Percentiles rank a stretch among this genome's conserved stretches.
phyloP scores from a whole-genome alignment of 2,797 vertebrate genomes.

The Ambastaia sidthimunki region DNA sequence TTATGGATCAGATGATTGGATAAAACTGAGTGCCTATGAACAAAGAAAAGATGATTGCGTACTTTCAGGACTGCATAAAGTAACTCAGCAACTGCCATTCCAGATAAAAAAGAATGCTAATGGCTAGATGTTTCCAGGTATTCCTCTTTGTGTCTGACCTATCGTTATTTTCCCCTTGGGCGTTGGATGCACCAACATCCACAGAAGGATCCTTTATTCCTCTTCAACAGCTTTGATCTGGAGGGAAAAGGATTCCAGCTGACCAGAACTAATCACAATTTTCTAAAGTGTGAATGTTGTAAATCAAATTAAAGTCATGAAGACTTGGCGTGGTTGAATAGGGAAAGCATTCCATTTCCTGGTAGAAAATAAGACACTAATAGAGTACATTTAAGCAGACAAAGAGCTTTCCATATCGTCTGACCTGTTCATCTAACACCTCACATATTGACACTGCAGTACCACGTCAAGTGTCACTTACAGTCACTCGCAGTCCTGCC shows the following conservation, averaged over 20 bases:
- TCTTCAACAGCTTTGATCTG: conserved; percentile 37
- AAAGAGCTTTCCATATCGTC: not conserved
- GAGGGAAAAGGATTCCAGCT: conserved; percentile 36
- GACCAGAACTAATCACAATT: conserved; percentile 51
- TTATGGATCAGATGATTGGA: not conserved
- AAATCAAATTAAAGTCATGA: conserved; percentile 47
- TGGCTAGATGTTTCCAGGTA: not conserved
- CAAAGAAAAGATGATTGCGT: not conserved
- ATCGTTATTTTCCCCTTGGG: conserved; percentile 9
- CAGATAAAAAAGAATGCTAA: not conserved
- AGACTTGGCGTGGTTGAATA: not conserved
- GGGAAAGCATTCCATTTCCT: conserved; percentile 16
- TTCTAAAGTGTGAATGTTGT: conserved; percentile 29
- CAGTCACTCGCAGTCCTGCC: not conserved
- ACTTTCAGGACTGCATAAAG: not conserved
- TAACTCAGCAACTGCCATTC: not conserved
- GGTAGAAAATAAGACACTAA: not conserved
- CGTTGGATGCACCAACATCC: conserved; percentile 16
- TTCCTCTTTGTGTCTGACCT: conserved; percentile 7
- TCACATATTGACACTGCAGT: not conserved
- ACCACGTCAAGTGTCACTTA: not conserved
- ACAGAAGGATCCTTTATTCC: conserved; percentile 43
- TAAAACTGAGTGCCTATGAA: not conserved
- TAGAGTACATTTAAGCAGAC: not conserved
- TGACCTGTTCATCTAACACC: not conserved